Percentiles rank a stretch among this genome's conserved stretches.
phyloP scores from a whole-genome alignment of 2,113 vertebrate species.

The Paralichthys olivaceus region DNA sequence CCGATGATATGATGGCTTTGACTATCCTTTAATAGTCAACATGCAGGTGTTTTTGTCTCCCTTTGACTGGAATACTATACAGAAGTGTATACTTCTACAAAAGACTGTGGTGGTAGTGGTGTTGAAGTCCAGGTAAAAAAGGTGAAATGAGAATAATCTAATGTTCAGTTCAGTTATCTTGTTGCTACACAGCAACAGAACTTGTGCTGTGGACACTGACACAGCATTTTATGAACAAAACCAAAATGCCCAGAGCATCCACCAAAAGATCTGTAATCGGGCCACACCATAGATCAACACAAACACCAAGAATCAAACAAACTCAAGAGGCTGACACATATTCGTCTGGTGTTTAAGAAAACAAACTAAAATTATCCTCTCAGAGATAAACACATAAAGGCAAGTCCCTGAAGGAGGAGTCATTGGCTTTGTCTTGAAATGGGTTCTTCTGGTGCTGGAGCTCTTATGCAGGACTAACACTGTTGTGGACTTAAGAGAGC shows the following conservation, averaged over 20 bases:
- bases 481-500: neutral
- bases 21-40: neutral
- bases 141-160: too few relatives aligned
- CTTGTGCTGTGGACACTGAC: neutral
- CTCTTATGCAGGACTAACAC: neutral
- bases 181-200: neutral
- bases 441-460: neutral
- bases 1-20: neutral
- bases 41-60: neutral
- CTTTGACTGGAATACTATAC: too few relatives aligned
- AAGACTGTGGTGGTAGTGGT: too few relatives aligned
- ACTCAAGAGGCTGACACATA: neutral
- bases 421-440: neutral
- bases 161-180: neutral
- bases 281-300: neutral
- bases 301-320: slow-evolving; percentile 1
- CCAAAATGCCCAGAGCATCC: neutral
- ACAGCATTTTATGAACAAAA: neutral
- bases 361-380: neutral
- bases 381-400: slow-evolving; percentile 10
- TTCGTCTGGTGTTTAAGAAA: neutral
- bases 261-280: neutral
- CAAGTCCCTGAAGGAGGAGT: neutral
- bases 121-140: too few relatives aligned
- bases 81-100: too few relatives aligned